phyloP scores from a whole-genome alignment of 2,888 invertebrate species.

The Calliscelio sp. region DNA sequence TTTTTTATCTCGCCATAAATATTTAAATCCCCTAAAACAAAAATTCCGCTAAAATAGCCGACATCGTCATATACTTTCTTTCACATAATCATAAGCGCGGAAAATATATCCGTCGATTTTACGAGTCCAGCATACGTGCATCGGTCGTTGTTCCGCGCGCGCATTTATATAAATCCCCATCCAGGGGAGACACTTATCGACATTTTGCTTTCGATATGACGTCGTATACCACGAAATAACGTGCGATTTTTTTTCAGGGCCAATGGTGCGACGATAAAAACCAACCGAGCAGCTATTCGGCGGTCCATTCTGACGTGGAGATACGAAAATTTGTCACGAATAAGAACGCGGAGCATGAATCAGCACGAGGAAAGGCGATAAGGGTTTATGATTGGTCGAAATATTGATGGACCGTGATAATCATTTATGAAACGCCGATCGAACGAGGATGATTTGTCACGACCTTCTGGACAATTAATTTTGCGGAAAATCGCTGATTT shows the following conservation, averaged over 20 bases:
- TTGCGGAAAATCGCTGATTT: background rate
- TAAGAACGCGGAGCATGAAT: conserved; percentile 28
- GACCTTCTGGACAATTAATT: conserved; percentile 8
- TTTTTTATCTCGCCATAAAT: too few species aligned
- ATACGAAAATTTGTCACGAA: conserved; percentile 34
- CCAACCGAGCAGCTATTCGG: background rate
- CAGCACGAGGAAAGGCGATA: conserved; percentile 31
- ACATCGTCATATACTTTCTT: background rate
- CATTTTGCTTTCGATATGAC: conserved; percentile 9
- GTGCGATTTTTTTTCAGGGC: conserved; percentile 31
- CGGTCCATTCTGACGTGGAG: conserved; percentile 3
- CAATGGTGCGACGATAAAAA: conserved; percentile 28
- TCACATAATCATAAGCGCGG: background rate
- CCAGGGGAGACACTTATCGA: conserved; percentile 30
- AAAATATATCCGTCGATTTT: background rate
- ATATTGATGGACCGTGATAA: conserved; percentile 39
- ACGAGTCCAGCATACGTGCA: background rate
- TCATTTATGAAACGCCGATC: conserved; percentile 24
- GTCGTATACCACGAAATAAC: conserved; percentile 17
- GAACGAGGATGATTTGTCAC: conserved; percentile 26
- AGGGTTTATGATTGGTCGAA: conserved; percentile 43
- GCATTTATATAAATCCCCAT: conserved; percentile 40
- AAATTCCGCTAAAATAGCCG: background rate
- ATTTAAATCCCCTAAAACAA: background rate
- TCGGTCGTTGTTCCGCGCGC: conserved; percentile 41